Base-by-base conservation (phyloP, 2,113 vertebrate species). In the Coreoperca whiteheadi region DNA sequence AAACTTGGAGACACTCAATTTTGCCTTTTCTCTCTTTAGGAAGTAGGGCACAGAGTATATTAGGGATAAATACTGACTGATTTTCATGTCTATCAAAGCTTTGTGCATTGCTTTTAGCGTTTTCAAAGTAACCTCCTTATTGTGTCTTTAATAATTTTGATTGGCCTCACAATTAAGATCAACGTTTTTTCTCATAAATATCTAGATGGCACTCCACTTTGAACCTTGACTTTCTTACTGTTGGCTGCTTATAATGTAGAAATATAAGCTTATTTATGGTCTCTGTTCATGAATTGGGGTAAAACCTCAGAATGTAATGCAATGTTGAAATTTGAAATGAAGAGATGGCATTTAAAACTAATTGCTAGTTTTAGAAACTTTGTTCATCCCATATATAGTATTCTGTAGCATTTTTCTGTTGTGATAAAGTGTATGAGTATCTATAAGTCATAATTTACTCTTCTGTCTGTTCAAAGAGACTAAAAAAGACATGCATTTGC, bases 401-500 rank as follows among this genome's bases (percentile, higher is more conserved):
- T 63, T 54, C 11, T 85, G 18, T 4, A 30, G 18, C 70, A 23
- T 72, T 10, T 74, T 41, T 64, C 14, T 61, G 12, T 50, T 43
- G n/a, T 41, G 30, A 69, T 79, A 60, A 53, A 30, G 11, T 43
- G 12, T 32, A 57, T 18, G 8, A 70, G 8, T 51, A 46, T 66
- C 18, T 64, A 15, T 70, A 57, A 46, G 60, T 65, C n/a, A 28
- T 37, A 25, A 67, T 54, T 50, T 56, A 72, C 23, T 37, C 43
- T 41, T 74, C 8, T 21, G 10, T 34, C 57, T 77, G 70, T 85
- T 80, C 72, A 54, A 70, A 75, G 43, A 60, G 15, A 70, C 41
- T 41, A 70, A 80, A 60, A 71, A 64, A 64, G 69, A 64, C 23
- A 51, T n/a, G 0, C 8, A 69, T 83, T 78, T 83, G 64, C 71